Conservation (phyloP, 2,113 vertebrate species). For the Percina caprodes region DNA sequence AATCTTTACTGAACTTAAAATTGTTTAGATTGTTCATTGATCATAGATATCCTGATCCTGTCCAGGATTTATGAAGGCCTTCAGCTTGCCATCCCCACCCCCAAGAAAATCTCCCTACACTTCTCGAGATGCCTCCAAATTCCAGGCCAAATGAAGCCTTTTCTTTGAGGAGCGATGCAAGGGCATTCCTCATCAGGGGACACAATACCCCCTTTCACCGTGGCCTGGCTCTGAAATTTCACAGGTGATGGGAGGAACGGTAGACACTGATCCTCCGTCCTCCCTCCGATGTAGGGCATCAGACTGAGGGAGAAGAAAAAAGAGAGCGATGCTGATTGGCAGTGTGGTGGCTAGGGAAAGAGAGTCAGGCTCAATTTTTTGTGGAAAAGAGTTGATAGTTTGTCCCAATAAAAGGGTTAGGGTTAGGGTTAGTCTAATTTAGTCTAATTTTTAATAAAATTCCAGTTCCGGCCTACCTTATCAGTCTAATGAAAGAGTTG, state of each 20-base stretch:
- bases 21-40: neutral
- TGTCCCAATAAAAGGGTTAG: conserved; percentile 7
- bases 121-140: conserved; percentile 95
- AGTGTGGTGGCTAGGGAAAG: conserved; percentile 29
- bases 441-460: conserved; percentile 7
- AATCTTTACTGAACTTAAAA: neutral
- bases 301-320: conserved; percentile 7
- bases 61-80: conserved; percentile 70
- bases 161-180: conserved; percentile 88
- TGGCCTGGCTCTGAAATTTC: conserved; percentile 91
- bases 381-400: conserved; percentile 1
- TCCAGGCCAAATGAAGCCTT: conserved; percentile 95
- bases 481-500: neutral
- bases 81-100: conserved; percentile 68
- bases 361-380: conserved; percentile 13
- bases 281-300: conserved; percentile 74
- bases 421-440: no score
- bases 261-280: conserved; percentile 86
- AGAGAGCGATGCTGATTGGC: conserved; percentile 45
- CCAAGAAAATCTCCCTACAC: conserved; percentile 80
- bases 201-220: conserved; percentile 96
- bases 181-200: conserved; percentile 91
- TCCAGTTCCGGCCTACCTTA: neutral
- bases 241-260: conserved; percentile 95
- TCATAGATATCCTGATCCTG: neutral